phyloP scores from a whole-genome alignment of 2,797 vertebrate species.

The Poecile montanus region DNA sequence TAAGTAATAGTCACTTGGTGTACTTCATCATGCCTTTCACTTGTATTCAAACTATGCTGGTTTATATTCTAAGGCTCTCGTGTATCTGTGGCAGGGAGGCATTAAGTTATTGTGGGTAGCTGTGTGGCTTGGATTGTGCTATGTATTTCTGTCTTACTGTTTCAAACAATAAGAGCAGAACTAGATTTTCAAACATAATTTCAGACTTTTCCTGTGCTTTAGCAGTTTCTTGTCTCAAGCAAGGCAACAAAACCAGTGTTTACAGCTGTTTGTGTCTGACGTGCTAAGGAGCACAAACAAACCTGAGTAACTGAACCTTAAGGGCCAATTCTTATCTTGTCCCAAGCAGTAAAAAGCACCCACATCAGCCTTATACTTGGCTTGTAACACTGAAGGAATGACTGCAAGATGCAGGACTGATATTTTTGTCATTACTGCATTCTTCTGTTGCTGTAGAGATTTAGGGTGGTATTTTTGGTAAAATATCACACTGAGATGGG shows the following conservation, averaged over 20 bases:
- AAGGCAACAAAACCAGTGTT: background rate
- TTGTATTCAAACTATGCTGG: background rate
- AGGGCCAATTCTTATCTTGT: background rate
- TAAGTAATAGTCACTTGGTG: background rate
- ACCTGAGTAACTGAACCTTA: background rate
- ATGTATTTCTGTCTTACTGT: background rate
- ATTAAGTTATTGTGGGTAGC: background rate
- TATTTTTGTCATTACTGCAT: background rate
- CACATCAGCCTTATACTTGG: background rate
- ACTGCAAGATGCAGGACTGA: background rate
- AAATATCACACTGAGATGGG: background rate
- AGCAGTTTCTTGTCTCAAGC: background rate
- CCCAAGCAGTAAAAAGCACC: background rate
- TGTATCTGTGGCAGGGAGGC: background rate
- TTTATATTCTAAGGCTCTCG: background rate
- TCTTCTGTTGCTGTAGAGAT: background rate
- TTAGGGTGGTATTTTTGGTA: background rate
- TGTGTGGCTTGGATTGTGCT: background rate
- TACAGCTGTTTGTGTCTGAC: background rate
- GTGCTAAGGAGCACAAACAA: background rate
- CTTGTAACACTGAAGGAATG: background rate
- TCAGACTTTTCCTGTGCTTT: background rate
- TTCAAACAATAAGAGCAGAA: background rate
- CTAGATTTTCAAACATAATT: background rate
- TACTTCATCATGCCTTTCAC: background rate